These are phyloP conservation scores for Prionailurus viverrinus DNA, from an alignment of 2,113 vertebrate species.

Conservation along the genomic window DNA sequence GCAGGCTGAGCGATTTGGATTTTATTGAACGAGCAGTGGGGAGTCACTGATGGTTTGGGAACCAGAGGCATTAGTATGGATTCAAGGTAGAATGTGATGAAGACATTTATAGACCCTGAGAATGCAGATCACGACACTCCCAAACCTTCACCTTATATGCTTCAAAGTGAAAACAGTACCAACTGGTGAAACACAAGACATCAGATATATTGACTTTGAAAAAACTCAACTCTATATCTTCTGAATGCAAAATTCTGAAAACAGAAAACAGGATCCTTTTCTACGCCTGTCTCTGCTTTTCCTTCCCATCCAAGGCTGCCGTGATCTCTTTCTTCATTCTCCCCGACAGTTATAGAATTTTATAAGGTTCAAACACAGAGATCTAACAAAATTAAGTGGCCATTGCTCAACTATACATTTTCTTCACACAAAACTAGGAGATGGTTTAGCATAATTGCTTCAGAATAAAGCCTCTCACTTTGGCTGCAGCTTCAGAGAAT, in stretches of 20 bases:
- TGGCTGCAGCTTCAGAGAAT: neutral
- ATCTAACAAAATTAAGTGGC: neutral
- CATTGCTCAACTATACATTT: neutral
- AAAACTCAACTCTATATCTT: neutral
- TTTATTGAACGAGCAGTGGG: neutral
- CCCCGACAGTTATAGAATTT: neutral
- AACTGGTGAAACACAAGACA: neutral
- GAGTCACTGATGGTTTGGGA: neutral
- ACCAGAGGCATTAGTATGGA: neutral
- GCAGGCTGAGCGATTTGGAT: neutral
- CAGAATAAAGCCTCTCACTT: neutral
- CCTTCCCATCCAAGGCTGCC: neutral
- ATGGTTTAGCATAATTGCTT: neutral
- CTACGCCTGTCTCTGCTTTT: neutral
- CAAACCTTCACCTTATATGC: neutral
- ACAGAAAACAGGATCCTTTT: neutral
- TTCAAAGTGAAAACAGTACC: slow-evolving; percentile 6
- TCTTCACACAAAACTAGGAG: slow-evolving; percentile 8
- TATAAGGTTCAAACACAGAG: neutral
- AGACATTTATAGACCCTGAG: neutral
- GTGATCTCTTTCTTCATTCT: neutral
- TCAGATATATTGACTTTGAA: neutral
- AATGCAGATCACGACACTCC: neutral
- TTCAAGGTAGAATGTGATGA: neutral
- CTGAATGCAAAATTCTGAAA: neutral